Evolutionary conservation across 2,888 invertebrate species (phyloP).

Genomic region (Mythimna vitellina): DNA sequence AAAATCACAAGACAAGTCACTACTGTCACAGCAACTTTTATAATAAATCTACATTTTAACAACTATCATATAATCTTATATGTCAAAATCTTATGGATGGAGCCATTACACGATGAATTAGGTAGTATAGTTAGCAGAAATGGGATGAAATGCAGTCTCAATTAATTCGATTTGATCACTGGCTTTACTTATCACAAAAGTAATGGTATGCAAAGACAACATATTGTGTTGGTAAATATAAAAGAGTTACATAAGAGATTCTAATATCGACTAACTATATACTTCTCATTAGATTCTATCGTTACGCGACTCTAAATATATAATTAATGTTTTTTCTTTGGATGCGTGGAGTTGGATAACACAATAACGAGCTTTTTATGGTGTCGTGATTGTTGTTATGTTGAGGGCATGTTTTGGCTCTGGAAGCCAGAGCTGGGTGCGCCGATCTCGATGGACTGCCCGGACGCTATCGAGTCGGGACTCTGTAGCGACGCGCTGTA

Average conservation of each 20-base stretch:
- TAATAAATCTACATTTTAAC: constrained; percentile 72
- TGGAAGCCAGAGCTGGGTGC: constrained; percentile 72
- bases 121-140: constrained; percentile 75
- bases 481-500: constrained; percentile 93
- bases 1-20: constrained; percentile 74
- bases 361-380: constrained; percentile 60
- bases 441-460: constrained; percentile 85
- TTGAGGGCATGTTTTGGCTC: constrained; percentile 79
- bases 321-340: constrained; percentile 68
- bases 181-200: constrained; percentile 79
- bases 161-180: constrained; percentile 82
- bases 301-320: constrained; percentile 62
- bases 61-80: constrained; percentile 76
- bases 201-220: constrained; percentile 54
- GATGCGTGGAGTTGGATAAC: constrained; percentile 62
- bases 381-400: constrained; percentile 78
- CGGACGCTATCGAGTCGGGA: constrained; percentile 93
- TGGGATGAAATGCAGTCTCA: constrained; percentile 79
- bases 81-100: constrained; percentile 84
- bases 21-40: constrained; percentile 71
- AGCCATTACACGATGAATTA: constrained; percentile 80
- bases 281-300: constrained; percentile 59
- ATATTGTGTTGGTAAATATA: constrained; percentile 44
- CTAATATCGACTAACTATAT: constrained; percentile 61
- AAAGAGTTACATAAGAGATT: constrained; percentile 62